Base-by-base conservation (phyloP, 2,797 vertebrate species). In the Decapterus maruadsi region DNA sequence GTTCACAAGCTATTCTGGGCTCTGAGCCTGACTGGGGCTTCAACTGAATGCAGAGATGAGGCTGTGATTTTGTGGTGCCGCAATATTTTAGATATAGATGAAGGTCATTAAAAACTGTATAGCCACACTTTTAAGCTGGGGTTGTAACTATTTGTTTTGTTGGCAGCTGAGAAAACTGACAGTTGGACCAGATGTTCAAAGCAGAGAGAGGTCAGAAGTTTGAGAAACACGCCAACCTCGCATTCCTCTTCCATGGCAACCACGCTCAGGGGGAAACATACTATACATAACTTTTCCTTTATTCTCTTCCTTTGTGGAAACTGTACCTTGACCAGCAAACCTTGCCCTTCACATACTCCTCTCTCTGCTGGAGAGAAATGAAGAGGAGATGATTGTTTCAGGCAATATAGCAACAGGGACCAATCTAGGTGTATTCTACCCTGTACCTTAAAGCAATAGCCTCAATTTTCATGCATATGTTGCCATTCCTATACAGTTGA, bases 351-450 rank as follows among this genome's bases (percentile, higher is more conserved):
- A 69, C 50, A 8, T 61, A 16, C 31, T 68, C 75, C 62, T 66
- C 56, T 79, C 84, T 20, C 88, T 56, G 85, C 83, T 81, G 87
- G 89, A 87, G 72, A 77, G 80, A 88, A 88, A 89, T 85, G 31
- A 91, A 82, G 75, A 6, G 19, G 29, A 64, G 54, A 65, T 77
- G 63, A 66, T 77, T 73, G 81, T 86, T 86, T 69, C 34, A 73
- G 87, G 85, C 75, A 12, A 68, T 65, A 26, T 48, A 64, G 36
- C 60, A 65, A 73, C 57, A 3, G 60, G 60, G 54, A 72, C 40
- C 78, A 88, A 77, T 83, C 86, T 89, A 26, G 87, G 57, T 64
- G 50, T 36, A 31, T 36, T 81, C 48, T 40, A 46, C 63, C 53
- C 43, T 51, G 50, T 38, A 50, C 78, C 87, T 84, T 7, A 45